phyloP scores from a whole-genome alignment of 2,113 vertebrate species.

The Craseonycteris thonglongyai region DNA sequence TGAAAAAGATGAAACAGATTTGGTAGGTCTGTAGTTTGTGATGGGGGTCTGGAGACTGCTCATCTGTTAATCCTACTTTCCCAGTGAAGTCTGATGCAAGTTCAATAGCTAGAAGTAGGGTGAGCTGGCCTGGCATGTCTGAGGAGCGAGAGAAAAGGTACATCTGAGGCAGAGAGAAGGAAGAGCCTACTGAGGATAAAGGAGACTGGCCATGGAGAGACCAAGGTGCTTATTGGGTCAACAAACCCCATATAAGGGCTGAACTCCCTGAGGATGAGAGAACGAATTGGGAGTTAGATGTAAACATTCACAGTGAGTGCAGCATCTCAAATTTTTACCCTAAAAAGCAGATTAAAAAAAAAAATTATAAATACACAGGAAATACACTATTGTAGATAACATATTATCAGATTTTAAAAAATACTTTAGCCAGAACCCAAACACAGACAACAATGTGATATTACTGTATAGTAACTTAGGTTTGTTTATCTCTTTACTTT shows the following conservation, averaged over 20 bases:
- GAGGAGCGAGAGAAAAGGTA: not conserved
- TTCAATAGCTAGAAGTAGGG: not conserved
- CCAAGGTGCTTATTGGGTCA: not conserved
- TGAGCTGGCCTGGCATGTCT: not conserved
- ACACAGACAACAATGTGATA: not conserved
- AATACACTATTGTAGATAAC: not conserved
- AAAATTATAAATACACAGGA: not conserved
- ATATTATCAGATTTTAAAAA: not conserved
- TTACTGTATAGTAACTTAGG: not conserved
- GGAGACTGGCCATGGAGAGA: not conserved
- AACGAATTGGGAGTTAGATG: not conserved
- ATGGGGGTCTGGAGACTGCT: not conserved
- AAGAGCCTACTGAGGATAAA: not conserved
- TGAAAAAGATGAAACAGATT: not conserved
- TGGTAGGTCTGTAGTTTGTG: too few relatives aligned
- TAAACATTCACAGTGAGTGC: not conserved
- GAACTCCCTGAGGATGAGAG: not conserved
- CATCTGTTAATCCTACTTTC: not conserved
- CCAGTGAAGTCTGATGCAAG: not conserved
- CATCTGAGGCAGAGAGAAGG: not conserved
- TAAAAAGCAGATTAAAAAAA: not conserved
- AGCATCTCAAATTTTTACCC: not conserved
- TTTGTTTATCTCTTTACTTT: not conserved
- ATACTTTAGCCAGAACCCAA: not conserved
- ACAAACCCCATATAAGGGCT: rapidly evolving